Conservation (phyloP, 2,113 vertebrate genomes). For the Lepus americanus region DNA sequence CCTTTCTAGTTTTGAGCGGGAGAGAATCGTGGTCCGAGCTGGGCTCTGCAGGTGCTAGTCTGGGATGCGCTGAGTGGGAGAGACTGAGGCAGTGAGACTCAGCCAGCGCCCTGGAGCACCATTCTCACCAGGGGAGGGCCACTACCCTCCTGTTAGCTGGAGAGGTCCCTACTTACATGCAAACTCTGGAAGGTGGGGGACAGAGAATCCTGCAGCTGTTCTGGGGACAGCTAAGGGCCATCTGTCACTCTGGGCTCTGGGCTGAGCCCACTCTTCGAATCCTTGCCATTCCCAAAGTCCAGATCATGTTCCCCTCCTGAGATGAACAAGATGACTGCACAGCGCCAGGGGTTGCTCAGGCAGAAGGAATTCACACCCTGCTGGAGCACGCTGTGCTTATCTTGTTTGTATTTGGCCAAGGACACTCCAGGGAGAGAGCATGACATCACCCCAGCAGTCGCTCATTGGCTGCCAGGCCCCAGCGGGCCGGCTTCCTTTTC, state of each 20-base stretch:
- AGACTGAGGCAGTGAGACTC: neutral
- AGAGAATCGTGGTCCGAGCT: neutral
- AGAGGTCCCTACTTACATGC: neutral
- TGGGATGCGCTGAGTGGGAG: neutral
- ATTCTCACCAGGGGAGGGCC: neutral
- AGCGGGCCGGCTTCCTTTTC: slow-evolving; percentile 33
- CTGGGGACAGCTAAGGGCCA: neutral
- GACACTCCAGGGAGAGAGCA: slow-evolving; percentile 14
- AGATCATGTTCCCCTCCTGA: neutral
- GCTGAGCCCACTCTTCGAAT: neutral
- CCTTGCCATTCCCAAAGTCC: neutral
- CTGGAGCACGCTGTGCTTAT: slow-evolving; percentile 1
- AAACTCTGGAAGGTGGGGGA: too few relatives aligned
- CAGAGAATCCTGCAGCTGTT: neutral
- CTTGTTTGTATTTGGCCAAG: slow-evolving; percentile 46
- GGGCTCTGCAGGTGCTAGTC: neutral
- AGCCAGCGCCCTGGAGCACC: rapidly evolving
- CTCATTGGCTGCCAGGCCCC: slow-evolving; percentile 66
- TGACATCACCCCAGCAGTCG: slow-evolving; percentile 56
- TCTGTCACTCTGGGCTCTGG: neutral
- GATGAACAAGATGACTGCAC: slow-evolving; percentile 9
- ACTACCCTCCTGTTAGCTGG: neutral
- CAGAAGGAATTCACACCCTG: slow-evolving; percentile 16
- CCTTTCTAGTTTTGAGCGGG: neutral
- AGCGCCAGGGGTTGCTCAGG: slow-evolving; percentile 27